Base-by-base conservation (phyloP, 2,888 invertebrate genomes). In the Drosophila neotestacea region DNA sequence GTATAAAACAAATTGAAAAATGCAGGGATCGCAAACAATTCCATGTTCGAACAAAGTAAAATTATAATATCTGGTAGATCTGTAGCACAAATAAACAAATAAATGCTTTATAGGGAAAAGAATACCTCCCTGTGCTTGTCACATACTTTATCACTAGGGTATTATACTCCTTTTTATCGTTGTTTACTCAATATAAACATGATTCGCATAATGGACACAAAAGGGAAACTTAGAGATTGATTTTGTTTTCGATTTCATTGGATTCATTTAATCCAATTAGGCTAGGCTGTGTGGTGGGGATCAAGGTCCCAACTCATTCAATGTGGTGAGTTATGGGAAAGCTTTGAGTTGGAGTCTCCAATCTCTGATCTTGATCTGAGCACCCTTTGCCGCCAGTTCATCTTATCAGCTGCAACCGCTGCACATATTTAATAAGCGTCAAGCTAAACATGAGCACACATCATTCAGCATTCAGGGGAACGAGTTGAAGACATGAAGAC, bases 361-460 rank as follows among this genome's bases (percentile, higher is more conserved):
- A 30, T 9, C 28, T 13, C 38, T 36, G 50, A n/a, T 22, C 50
- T 50, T 39, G 55, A 73, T 63, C 66, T 38, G 48, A 54, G 51
- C 50, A 38, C 38, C 63, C 28, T 30, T 50, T 54, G 44, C 39
- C 50, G 56, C 13, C 34, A 46, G 58, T 28, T 16, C 7, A 47
- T 38, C 79, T 74, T 79, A 80, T 78, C 83, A 83, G 83, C 79
- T 70, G 77, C 78, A 82, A 58, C 77, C 54, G 79, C 70, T 71
- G 74, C 79, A 86, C 86, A 86, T 87, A 87, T 85, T 86, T 87
- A 84, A 87, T 87, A 84, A 84, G 76, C 85, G 70, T 80, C 85
- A 77, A 65, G 38, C 59, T 51, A 38, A 67, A 74, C 79, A 79
- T 77, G 77, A 78, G 78, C 82, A 82, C 87, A 82, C 85, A 84